Evolutionary conservation across 2,888 invertebrate species (phyloP), one percentile per base, ranked within the genome.

Genomic region (Polydrusus cervinus): DNA sequence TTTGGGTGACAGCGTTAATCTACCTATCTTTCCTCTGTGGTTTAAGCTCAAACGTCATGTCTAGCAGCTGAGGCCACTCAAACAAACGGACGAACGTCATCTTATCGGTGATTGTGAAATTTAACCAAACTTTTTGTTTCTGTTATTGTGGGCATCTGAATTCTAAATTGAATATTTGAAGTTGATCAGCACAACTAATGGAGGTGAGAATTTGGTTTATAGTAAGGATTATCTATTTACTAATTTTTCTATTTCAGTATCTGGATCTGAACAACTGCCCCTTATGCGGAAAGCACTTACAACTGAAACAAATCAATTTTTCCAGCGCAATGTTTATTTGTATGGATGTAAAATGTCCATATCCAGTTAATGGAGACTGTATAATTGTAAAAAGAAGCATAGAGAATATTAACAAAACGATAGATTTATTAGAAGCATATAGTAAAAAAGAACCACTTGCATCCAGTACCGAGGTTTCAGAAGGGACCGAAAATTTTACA

Each of bases 231-330:
- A 47, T 1, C 16, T 47, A 16, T 8, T 47, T 7, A 16, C 3
- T 16, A n/a, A 16, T 16, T 16, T 47, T 60, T 40, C 7, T 16
- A 7, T 65, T 65, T 51, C 10, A 67, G 71, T 16, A 53, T 16
- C 14, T 30, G 18, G 66, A 30, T n/a, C 6, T 49, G 14, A 49
- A 64, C 9, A 70, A 45, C 16, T 82, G 82, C 51, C 82, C 82
- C 43, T 57, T 77, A n/a, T 82, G 82, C 49, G 71, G 61, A 18
- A 70, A 67, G 47, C 13, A 53, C 3, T 47, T 82, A 53, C 57
- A 76, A 51, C 68, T 80, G 13, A 74, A 80, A 61, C 82, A 82
- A 78, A 80, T 82, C 8, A 81, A 80, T 60, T 76, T 81, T 9
- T 78, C 61, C 9, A 38, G 62, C 20, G 82, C 82, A 5, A 65